Evolutionary conservation across 1,140 invertebrate genomes (phyloP), one percentile per base, ranked within the genome.

Genomic region (Pseudomyrmex gracilis): DNA sequence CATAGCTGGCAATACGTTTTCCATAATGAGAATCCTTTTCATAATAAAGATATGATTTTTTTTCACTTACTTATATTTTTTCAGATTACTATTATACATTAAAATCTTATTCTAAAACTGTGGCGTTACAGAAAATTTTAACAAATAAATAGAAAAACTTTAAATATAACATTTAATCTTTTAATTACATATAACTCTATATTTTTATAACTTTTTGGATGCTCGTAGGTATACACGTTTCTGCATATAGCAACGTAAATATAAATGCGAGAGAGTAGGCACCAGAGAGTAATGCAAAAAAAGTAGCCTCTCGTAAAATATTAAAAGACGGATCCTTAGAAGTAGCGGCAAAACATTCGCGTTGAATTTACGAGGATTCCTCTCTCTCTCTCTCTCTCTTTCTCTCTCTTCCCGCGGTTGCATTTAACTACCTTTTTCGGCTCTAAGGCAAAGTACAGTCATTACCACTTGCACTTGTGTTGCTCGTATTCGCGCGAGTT

Each of bases 1-100:
- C 85, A 80, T 90, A 87, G 86, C 85, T 89, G 87, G 85, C 90
- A 86, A 76, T 87, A 88, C 60, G 64, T 86, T 43, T 57, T 78
- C 74, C 66, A 85, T 82, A 89, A 76, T 87, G 24, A 63, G 7
- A 22, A 63, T 82, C 66, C 24, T 71, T 57, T n/a, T 60, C 20
- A 90, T 85, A 88, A 87, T 89, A 63, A 77, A 22, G 15, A 22
- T 12, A 85, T 55, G 5, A 34, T 43, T 55, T 43, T 34, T 61
- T 68, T 80, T 64, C 53, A 57, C 53, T 67, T 63, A 13, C 34
- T 66, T 20, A 24, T 17, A 47, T 71, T 53, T 51, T 63, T 76
- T 45, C 53, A 22, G 17, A 60, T 13, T 49, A 34, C 47, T 12
- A 49, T 49, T 51, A 51, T 12, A 57, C 9, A 17, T 13, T 13